Base-by-base conservation (phyloP, 2,797 vertebrate genomes). In the Molossus molossus region DNA sequence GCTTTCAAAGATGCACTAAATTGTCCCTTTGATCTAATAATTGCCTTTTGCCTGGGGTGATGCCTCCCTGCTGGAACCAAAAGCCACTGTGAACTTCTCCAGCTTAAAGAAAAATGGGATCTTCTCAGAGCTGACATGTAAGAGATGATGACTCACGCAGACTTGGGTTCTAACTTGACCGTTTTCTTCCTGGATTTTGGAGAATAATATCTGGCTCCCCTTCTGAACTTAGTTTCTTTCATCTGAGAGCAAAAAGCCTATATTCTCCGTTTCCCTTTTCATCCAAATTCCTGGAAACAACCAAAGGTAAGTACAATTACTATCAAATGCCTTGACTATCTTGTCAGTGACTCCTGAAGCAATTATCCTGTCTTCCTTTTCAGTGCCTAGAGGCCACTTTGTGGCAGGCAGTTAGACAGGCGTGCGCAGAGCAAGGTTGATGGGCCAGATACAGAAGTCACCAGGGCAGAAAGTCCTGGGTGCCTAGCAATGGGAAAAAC, bases 1-100 rank as follows among this genome's bases (percentile, higher is more conserved):
- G 23, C 81, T 92, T 85, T 48, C 40, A 72, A 83, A 95, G 83
- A 77, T 48, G 69, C 57, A 64, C 69, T 81, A 69, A 79, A 73
- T 27, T 60, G 40, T 84, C 88, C 64, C 50, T 90, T 84, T 92
- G 92, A 90, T 90, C 76, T 81, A 18, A 27, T 91, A 62, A 95
- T 79, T 69, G 73, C 82, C 77, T 92, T 96, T 62, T 65, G 82
- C 77, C 72, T 33, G 21, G 33, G 58, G 58, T 3, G 65, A 37
- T 20, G 27, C 69, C n/a, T 21, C 72, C 25, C 73, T 50, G 57
- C 62, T 69, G 77, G 75, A 89, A 88, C 13, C 18, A 6, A 92
- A 53, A 90, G 53, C 77, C 67, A n/a, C 33, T n/a, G 5, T 79
- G 33, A 33, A 23, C 50, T 65, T 55, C 90, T 91, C 29, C 18